Base-by-base conservation (phyloP, 1,140 invertebrate genomes). In the Drosophila saltans region DNA sequence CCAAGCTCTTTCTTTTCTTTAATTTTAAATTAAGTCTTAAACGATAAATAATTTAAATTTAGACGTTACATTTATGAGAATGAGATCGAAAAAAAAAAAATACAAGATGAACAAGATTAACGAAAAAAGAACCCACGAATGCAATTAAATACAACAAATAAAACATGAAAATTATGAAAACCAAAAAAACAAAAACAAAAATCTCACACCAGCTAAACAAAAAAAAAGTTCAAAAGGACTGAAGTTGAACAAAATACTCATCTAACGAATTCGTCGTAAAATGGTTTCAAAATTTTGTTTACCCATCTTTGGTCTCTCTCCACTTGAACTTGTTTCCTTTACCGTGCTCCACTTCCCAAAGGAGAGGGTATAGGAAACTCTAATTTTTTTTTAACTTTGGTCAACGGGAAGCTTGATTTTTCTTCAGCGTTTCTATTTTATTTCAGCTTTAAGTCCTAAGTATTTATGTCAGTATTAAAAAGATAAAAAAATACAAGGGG, bases 1-100 rank as follows among this genome's bases (percentile, higher is more conserved):
- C 79, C 73, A 81, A 81, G 73, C 75, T 86, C 83, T 88, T 88
- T 89, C 77, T 89, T 89, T 89, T 81, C 71, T 81, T 80, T 78
- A 80, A 76, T 71, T 69, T 85, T 69, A 75, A 52, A 52, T 10
- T 90, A 89, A 89, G 85, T 79, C 78, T 80, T 85, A 80, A 56
- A 77, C 64, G 36, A 66, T 67, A 72, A 75, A 70, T 69, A 52
- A 73, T 41, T 74, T 82, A 88, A 86, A 83, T 78, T 88, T 88
- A 88, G 83, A 89, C 90, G 90, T 91, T 91, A 91, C 86, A 90
- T 84, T 90, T 90, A 88, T 88, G 80, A 86, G 90, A 91, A 80
- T 66, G 81, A 89, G 86, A 90, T 60, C 61, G 69, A 77, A 84
- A 72, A 77, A 79, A 69, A 63, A 69, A 16, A 16, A 16, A 63